Conservation (phyloP, 1,140 invertebrate genomes). For the Brachionus plicatilis region DNA sequence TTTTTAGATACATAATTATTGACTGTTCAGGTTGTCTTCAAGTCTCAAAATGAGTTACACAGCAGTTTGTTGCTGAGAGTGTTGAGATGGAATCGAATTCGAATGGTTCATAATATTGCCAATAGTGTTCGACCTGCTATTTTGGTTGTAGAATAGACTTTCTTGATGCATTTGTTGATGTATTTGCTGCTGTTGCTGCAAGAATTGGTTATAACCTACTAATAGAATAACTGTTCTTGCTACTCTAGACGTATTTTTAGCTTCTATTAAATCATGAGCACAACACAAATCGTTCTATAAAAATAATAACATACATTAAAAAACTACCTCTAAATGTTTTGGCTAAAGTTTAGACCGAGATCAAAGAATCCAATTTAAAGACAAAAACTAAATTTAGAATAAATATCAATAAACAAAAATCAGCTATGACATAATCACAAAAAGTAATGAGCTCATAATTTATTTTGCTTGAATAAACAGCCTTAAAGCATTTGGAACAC, state of each 20-base stretch:
- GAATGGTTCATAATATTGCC: conserved; percentile 22
- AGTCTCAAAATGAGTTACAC: background rate
- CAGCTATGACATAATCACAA: conserved; percentile 29
- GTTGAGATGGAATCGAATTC: background rate
- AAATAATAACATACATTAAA: background rate
- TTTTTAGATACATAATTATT: background rate
- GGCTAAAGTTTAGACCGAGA: background rate
- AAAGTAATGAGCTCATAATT: background rate
- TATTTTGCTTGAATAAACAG: background rate
- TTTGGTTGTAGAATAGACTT: background rate
- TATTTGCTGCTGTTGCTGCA: conserved; percentile 19
- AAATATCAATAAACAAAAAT: conserved; percentile 36
- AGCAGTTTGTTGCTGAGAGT: conserved; percentile 5
- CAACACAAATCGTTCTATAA: conserved; percentile 38
- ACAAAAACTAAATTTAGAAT: conserved; percentile 7
- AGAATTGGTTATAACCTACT: conserved; percentile 32
- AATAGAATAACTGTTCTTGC: conserved; percentile 31
- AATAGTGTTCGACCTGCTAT: conserved; percentile 2
- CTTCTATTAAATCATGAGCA: conserved; percentile 40
- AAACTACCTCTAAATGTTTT: background rate
- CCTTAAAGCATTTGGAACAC: conserved; percentile 8
- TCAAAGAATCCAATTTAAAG: background rate
- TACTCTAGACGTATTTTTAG: conserved; percentile 35
- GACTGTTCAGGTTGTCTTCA: background rate
- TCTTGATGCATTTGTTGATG: conserved; percentile 5